Evolutionary conservation across 2,888 invertebrate species (phyloP).

Genomic region (Cheilosia pagana): DNA sequence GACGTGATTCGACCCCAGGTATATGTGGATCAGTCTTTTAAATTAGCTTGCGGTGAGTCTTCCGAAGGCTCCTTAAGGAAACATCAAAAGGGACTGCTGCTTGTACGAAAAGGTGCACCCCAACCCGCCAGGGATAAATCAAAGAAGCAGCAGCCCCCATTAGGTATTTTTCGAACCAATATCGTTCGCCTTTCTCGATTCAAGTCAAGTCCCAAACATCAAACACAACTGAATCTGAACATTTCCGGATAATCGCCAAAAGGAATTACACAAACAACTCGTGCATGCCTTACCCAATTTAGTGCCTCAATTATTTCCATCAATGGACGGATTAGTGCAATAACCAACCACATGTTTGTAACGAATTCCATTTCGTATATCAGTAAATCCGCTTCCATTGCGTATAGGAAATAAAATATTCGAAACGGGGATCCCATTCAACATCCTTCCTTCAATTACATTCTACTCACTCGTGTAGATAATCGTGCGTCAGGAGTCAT

Average conservation of each 20-base stretch:
- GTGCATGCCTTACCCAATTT: slow-evolving; percentile 2
- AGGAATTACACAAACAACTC: slow-evolving; percentile 1
- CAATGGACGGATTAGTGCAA: neutral
- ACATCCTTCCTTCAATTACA: slow-evolving; percentile 14
- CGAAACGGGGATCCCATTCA: neutral
- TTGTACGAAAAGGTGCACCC: too few relatives aligned
- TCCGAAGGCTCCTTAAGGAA: too few relatives aligned
- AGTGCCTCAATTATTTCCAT: slow-evolving; percentile 3
- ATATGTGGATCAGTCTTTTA: too few relatives aligned
- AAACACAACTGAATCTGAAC: neutral
- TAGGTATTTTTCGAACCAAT: too few relatives aligned
- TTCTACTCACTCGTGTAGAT: slow-evolving; percentile 11
- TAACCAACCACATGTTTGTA: neutral
- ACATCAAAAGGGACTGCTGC: too few relatives aligned
- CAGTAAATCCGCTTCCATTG: neutral
- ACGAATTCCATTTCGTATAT: neutral
- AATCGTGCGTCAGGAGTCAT: slow-evolving; percentile 7
- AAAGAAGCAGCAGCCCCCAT: too few relatives aligned
- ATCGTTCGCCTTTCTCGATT: too few relatives aligned
- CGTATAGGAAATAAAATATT: neutral
- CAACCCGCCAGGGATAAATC: too few relatives aligned
- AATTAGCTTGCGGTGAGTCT: too few relatives aligned
- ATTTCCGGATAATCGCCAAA: neutral
- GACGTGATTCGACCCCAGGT: too few relatives aligned
- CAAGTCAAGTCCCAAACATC: too few relatives aligned